A percentile compares a stretch with the other conserved stretches of the same genome.
Conservation (phyloP, 92 coral and sea anemone species). For the Parazoanthus swiftii region DNA sequence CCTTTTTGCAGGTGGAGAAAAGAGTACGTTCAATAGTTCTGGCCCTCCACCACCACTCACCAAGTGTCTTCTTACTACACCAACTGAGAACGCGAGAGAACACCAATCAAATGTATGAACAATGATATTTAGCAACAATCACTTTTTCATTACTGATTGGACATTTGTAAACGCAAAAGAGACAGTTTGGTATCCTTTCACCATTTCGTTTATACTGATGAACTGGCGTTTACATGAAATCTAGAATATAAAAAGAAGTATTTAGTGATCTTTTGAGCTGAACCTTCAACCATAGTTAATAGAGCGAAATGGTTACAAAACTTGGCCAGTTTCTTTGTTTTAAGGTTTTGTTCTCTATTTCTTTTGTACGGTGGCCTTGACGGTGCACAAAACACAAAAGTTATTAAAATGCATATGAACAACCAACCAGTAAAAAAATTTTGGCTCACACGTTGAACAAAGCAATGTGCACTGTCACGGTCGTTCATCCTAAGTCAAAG, state of each 20-base stretch:
- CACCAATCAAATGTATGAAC: not conserved
- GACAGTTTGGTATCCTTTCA: not conserved
- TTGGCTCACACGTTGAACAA: no score
- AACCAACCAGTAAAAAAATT: no score
- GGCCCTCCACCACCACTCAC: slow-evolving; percentile 95
- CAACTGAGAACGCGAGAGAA: slow-evolving; percentile 40
- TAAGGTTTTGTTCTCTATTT: no score
- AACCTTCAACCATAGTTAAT: not conserved
- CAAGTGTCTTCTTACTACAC: slow-evolving; percentile 76
- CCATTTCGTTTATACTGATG: not conserved
- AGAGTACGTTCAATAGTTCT: slow-evolving; percentile 71
- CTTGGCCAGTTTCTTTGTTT: no score
- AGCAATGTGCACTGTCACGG: no score
- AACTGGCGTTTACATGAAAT: not conserved
- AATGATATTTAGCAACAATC: not conserved
- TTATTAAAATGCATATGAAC: no score
- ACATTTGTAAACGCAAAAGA: not conserved
- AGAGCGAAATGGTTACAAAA: no score
- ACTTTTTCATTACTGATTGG: not conserved
- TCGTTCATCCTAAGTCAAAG: no score
- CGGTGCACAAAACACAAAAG: no score
- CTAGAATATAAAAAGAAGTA: no score
- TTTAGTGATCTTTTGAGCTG: no score
- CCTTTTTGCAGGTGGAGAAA: slow-evolving; percentile 66
- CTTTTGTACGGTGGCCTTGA: no score